Conservation (phyloP, 2,888 invertebrate species). For the Rutpela maculata region DNA sequence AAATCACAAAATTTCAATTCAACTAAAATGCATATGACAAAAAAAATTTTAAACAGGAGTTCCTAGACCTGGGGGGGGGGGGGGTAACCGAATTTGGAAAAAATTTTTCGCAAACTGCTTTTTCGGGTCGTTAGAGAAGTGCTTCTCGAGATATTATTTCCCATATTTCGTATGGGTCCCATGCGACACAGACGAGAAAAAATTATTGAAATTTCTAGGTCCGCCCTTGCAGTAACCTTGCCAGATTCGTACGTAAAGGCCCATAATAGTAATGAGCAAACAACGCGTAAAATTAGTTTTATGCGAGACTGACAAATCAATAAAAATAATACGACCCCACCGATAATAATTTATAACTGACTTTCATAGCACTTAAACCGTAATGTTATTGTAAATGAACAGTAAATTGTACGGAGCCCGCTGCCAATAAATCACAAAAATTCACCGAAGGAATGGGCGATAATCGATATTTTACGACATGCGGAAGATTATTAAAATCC, state of each 20-base stretch:
- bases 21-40: too few species aligned
- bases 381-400: slow-evolving; percentile 5
- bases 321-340: slow-evolving; percentile 29
- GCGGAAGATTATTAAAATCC: not conserved
- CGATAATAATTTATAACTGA: slow-evolving; percentile 24
- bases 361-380: slow-evolving; percentile 24
- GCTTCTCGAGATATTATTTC: too few species aligned
- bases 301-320: slow-evolving; percentile 27
- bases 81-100: too few species aligned
- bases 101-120: too few species aligned
- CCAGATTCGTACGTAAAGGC: not conserved
- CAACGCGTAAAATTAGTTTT: slow-evolving; percentile 5
- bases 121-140: too few species aligned
- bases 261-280: slow-evolving; percentile 11
- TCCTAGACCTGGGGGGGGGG: too few species aligned
- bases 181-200: too few species aligned
- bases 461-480: not conserved
- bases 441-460: slow-evolving; percentile 4
- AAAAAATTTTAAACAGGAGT: too few species aligned
- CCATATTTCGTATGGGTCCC: too few species aligned
- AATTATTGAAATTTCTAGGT: too few species aligned
- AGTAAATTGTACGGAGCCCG: slow-evolving; percentile 17
- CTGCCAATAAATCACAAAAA: not conserved
- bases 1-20: too few species aligned
- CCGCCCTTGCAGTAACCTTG: not conserved